Evolutionary conservation across 2,888 invertebrate species (phyloP).

Genomic region (Branchipolynoe longqiensis): DNA sequence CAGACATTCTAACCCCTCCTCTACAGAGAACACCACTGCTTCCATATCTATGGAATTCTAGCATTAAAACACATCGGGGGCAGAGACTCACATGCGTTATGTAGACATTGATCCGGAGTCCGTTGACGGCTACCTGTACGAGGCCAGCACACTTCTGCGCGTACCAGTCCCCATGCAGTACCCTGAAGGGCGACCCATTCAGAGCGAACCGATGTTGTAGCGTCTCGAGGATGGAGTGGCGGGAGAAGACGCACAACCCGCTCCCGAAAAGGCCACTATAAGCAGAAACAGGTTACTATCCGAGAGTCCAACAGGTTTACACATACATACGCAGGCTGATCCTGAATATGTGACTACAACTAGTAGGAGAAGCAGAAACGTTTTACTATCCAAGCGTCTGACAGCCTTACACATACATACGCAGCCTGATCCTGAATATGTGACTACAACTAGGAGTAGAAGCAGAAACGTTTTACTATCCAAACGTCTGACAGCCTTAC

Average conservation of each 20-base stretch:
- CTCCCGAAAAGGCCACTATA: constrained; percentile 80
- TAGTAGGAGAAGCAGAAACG: too few relatives aligned
- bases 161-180: constrained; percentile 99
- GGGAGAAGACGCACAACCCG: constrained; percentile 81
- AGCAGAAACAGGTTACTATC: not conserved
- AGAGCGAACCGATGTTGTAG: constrained; percentile 96
- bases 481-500: too few relatives aligned
- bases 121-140: constrained; percentile 69
- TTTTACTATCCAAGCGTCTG: too few relatives aligned
- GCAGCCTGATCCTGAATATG: too few relatives aligned
- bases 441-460: too few relatives aligned
- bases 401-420: too few relatives aligned
- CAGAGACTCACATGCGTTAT: constrained; percentile 95
- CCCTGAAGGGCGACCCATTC: constrained; percentile 97
- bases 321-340: too few relatives aligned
- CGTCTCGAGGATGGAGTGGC: constrained; percentile 85
- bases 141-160: constrained; percentile 91
- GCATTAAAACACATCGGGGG: not conserved
- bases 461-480: too few relatives aligned
- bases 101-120: constrained; percentile 90
- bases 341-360: too few relatives aligned
- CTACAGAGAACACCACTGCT: too few relatives aligned
- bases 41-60: not conserved
- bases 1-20: too few relatives aligned
- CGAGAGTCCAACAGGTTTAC: not conserved